Base-by-base conservation (phyloP, 2,797 vertebrate genomes). In the Thaleichthys pacificus region DNA sequence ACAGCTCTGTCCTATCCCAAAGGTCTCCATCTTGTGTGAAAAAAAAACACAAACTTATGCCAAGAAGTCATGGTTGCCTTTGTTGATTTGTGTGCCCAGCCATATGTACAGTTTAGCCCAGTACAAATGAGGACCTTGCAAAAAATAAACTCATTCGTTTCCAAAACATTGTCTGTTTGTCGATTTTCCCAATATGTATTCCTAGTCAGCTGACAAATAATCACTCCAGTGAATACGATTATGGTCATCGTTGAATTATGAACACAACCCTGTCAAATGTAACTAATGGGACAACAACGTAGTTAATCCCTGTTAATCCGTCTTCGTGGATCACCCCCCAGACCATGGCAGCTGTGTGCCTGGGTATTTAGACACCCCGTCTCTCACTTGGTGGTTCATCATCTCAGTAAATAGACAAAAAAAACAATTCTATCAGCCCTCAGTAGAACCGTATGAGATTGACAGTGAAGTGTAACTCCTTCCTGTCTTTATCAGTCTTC, bases 21-120 rank as follows among this genome's bases (percentile, higher is more conserved):
- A 92, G 84, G 24, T 82, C 38, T 90, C 77, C 69, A 58, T 86
- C 73, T 84, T 72, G 54, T 85, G 78, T 81, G 80, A 76, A 71
- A 70, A 61, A 69, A 79, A 69, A 86, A 82, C 85, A 88, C 77
- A 47, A 47, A 47, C 42, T 82, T 78, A 89, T 84, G 87, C 90
- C 90, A 92, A 92, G 91, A 91, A 91, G 78, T 91, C 89, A 88
- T 88, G 80, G 82, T 89, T 85, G 84, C 85, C 87, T 90, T 86
- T 86, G 68, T 89, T 87, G 26, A 77, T 82, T 85, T 69, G 80
- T 86, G 81, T 91, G 80, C 80, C 82, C 87, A 89, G 89, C 85
- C 87, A 89, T 89, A 89, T 91, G 87, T 92, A 90, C 87, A 91
- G 86, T 84, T 84, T 84, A 84, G 64, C 84, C 85, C 80, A 73